Conservation (phyloP, 2,797 vertebrate genomes). For the Takifugu ocellatus region DNA sequence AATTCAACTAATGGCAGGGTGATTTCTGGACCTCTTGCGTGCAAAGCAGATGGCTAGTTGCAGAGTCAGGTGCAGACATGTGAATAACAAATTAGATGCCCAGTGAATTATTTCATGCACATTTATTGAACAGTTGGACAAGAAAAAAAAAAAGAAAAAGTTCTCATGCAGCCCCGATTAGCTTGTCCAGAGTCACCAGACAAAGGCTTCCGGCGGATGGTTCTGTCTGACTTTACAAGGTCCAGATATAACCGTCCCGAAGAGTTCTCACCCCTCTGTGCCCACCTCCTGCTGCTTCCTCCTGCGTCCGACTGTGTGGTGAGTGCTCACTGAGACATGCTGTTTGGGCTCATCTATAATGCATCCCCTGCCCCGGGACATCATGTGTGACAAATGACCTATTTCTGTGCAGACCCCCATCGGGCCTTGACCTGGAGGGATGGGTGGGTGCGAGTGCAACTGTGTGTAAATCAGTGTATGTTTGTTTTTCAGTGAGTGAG, state of each 20-base stretch:
- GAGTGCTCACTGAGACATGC: slow-evolving; percentile 77
- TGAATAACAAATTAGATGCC: slow-evolving; percentile 65
- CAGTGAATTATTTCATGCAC: slow-evolving; percentile 35
- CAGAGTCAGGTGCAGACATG: slow-evolving; percentile 69
- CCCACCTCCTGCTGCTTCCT: slow-evolving; percentile 60
- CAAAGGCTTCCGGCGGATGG: slow-evolving; percentile 35
- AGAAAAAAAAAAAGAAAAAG: slow-evolving; percentile 21
- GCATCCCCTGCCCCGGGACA: slow-evolving; percentile 77
- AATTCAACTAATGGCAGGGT: slow-evolving; percentile 39
- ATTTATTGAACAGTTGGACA: slow-evolving; percentile 18
- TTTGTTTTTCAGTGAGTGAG: slow-evolving; percentile 55
- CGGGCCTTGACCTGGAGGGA: slow-evolving; percentile 75
- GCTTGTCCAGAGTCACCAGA: slow-evolving; percentile 4
- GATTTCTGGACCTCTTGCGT: slow-evolving; percentile 43
- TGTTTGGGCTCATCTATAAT: slow-evolving; percentile 83
- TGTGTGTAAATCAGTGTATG: slow-evolving; percentile 57
- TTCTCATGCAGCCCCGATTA: slow-evolving; percentile 13
- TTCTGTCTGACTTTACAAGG: slow-evolving; percentile 44
- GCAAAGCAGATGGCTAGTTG: slow-evolving; percentile 63
- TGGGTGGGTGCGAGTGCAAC: slow-evolving; percentile 15
- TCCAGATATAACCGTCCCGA: slow-evolving; percentile 52
- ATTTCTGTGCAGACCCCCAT: slow-evolving; percentile 81
- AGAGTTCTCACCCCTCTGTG: slow-evolving; percentile 55
- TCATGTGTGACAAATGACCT: slow-evolving; percentile 85
- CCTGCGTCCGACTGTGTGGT: slow-evolving; percentile 61